Percentiles rank a stretch among this genome's conserved stretches.
Conservation (phyloP, 2,113 vertebrate species). For the Entomyzon cyanotis region DNA sequence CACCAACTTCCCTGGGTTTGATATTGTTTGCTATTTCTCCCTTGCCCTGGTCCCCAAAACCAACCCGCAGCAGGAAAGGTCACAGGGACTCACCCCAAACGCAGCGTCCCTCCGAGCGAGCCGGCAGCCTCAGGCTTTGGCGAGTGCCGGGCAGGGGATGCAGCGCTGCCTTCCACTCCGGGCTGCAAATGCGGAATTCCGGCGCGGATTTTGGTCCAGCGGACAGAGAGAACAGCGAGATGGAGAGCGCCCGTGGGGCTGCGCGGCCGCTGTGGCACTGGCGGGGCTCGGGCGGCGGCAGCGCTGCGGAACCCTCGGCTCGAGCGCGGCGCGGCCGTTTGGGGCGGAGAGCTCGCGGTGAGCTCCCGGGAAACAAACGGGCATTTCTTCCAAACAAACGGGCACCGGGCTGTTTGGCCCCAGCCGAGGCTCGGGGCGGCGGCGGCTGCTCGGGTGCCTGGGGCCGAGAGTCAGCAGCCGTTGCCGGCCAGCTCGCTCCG, state of each 20-base stretch:
- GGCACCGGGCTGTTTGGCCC: not conserved
- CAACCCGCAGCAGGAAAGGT: too few species aligned
- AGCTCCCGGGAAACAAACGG: not conserved
- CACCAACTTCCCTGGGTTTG: fast-evolving
- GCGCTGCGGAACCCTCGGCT: not conserved
- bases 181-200: too few species aligned
- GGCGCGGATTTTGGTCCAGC: not conserved
- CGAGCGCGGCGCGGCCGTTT: not conserved
- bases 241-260: not conserved
- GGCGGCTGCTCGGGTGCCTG: not conserved
- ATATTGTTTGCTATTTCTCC: not conserved
- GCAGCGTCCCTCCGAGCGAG: fast-evolving
- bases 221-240: too few species aligned
- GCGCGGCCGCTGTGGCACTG: not conserved
- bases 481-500: too few species aligned
- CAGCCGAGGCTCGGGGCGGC: not conserved
- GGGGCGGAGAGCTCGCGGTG: not conserved
- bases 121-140: not conserved
- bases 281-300: not conserved
- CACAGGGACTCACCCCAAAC: not conserved
- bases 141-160: not conserved
- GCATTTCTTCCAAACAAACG: not conserved
- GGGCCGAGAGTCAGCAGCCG: not conserved
- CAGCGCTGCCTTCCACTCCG: fast-evolving
- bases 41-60: not conserved